Percentiles rank a stretch among this genome's conserved stretches.
phyloP scores from a whole-genome alignment of 2,888 invertebrate genomes.

The Onthophagus sagittarius region DNA sequence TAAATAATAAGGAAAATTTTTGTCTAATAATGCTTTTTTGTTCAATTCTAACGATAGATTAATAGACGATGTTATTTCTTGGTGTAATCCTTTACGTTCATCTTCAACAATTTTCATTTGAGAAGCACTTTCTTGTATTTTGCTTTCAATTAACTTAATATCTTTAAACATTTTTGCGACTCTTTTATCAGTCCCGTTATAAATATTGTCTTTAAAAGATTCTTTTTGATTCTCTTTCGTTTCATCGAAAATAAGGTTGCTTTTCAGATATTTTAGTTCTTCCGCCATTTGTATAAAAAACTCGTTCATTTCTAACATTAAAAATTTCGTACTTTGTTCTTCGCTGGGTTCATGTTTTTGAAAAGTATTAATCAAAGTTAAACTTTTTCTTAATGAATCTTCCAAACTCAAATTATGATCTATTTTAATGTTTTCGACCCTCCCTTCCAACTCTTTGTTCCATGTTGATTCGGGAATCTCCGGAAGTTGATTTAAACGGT shows the following conservation, averaged over 20 bases:
- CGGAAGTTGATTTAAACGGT: background rate
- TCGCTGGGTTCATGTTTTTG: background rate
- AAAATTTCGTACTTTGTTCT: slow-evolving; percentile 20
- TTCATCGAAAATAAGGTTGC: background rate
- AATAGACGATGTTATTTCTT: slow-evolving; percentile 1
- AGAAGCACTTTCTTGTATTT: background rate
- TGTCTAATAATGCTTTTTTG: background rate
- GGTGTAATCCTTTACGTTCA: background rate
- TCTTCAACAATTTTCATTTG: background rate
- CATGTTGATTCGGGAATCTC: background rate
- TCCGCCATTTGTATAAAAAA: slow-evolving; percentile 33
- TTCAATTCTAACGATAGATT: background rate
- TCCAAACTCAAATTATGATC: background rate
- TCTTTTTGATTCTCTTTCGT: slow-evolving; percentile 1
- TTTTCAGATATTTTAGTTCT: slow-evolving; percentile 27
- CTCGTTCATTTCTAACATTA: slow-evolving; percentile 31
- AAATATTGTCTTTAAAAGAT: background rate
- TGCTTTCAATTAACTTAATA: background rate
- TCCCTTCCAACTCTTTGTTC: background rate
- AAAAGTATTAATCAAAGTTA: background rate
- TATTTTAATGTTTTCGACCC: background rate
- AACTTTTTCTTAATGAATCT: slow-evolving; percentile 5
- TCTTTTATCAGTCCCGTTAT: background rate
- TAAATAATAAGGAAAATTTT: background rate
- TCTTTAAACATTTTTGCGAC: background rate